Conservation (phyloP, 2,888 invertebrate species). For the Acanthacorydalis orientalis region DNA sequence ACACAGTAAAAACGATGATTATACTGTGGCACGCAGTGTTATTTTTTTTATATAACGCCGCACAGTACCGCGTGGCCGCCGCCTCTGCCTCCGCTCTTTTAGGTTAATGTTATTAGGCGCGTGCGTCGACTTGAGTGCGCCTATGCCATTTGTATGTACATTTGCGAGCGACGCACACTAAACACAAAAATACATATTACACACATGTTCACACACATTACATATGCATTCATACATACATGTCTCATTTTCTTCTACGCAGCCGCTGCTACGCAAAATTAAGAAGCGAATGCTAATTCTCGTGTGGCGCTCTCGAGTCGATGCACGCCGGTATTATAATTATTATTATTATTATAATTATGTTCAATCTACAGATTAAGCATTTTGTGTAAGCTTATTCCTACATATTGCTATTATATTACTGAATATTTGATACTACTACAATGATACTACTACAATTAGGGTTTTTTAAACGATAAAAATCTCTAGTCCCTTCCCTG, state of each 20-base stretch:
- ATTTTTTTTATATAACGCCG: no score
- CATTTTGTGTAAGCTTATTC: slow-evolving; percentile 42
- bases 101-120: neutral
- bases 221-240: slow-evolving; percentile 20
- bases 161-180: neutral
- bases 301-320: slow-evolving; percentile 29
- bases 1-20: no score
- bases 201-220: neutral
- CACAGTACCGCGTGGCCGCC: no score
- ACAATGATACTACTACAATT: slow-evolving; percentile 32
- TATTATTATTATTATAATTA: slow-evolving; percentile 25
- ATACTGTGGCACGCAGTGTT: no score
- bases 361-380: slow-evolving; percentile 21
- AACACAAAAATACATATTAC: neutral
- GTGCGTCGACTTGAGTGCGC: no score
- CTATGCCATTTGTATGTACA: neutral
- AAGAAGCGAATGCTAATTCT: slow-evolving; percentile 17
- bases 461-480: slow-evolving; percentile 31
- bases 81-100: no score
- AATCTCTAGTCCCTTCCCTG: slow-evolving; percentile 50
- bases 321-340: slow-evolving; percentile 27
- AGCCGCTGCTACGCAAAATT: slow-evolving; percentile 32
- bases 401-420: slow-evolving; percentile 10
- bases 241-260: slow-evolving; percentile 20
- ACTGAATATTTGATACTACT: slow-evolving; percentile 40